Conservation (phyloP, 2,113 vertebrate genomes). For the Melospiza melodia region DNA sequence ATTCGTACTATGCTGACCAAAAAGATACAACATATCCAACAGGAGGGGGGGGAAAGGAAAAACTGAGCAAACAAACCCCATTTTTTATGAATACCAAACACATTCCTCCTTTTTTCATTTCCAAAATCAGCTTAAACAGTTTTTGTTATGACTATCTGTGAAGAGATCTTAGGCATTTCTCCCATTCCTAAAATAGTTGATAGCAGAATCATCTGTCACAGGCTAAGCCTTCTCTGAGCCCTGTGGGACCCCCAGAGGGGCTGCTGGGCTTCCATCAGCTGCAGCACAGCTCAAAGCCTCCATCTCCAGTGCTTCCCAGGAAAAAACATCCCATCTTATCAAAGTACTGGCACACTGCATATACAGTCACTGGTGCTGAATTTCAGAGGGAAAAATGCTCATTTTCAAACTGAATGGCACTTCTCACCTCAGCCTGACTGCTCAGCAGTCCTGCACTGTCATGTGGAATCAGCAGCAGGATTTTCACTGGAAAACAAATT, state of each 20-base stretch:
- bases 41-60: rapidly evolving
- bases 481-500: neutral
- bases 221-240: neutral
- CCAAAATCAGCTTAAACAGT: neutral
- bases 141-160: neutral
- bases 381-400: neutral
- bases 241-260: neutral
- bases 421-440: neutral
- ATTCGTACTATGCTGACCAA: neutral
- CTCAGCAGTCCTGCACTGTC: neutral
- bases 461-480: neutral
- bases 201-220: neutral
- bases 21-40: neutral
- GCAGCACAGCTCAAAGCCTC: neutral
- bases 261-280: neutral
- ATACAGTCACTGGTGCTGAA: neutral
- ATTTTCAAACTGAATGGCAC: neutral
- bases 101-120: neutral
- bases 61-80: rapidly evolving
- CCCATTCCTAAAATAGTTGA: neutral
- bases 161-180: neutral
- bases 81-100: neutral
- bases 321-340: neutral
- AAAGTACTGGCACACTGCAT: neutral
- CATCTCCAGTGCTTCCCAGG: neutral